Evolutionary conservation across 2,797 vertebrate species (phyloP).

Genomic region (Macropodus opercularis): DNA sequence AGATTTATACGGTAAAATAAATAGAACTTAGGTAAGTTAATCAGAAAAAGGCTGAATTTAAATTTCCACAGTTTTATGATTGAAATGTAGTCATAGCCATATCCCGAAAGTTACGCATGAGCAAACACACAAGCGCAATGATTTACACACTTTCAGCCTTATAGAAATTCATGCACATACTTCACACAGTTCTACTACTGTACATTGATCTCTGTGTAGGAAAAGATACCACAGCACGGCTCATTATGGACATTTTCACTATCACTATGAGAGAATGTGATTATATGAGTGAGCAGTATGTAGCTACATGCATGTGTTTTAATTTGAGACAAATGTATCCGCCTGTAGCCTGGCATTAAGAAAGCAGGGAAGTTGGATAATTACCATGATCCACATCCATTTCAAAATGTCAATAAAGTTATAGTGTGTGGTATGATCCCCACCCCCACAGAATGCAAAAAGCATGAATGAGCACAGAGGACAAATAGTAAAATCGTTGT

Average conservation of each 20-base stretch:
- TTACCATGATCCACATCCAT: constrained; percentile 74
- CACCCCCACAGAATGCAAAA: constrained; percentile 16
- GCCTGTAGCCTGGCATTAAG: constrained; percentile 35
- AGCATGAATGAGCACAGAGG: constrained; percentile 6
- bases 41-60: too few relatives aligned
- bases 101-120: constrained; percentile 50
- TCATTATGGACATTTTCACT: background rate
- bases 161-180: constrained; percentile 61
- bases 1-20: too few relatives aligned
- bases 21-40: too few relatives aligned
- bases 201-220: constrained; percentile 48
- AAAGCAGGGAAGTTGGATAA: constrained; percentile 73
- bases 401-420: constrained; percentile 79
- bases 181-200: constrained; percentile 56
- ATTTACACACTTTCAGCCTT: constrained; percentile 58
- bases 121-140: constrained; percentile 65
- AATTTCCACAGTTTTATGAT: constrained; percentile 27
- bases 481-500: constrained; percentile 3
- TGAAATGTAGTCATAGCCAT: constrained; percentile 48
- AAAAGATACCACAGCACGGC: constrained; percentile 10
- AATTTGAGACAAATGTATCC: constrained; percentile 24
- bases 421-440: constrained; percentile 64
- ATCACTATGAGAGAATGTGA: background rate
- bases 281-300: constrained; percentile 2
- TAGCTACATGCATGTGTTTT: constrained; percentile 17